Evolutionary conservation across 2,888 invertebrate genomes (phyloP), one percentile per base, ranked within the genome.

Genomic region (Chrysotoxum bicinctum): DNA sequence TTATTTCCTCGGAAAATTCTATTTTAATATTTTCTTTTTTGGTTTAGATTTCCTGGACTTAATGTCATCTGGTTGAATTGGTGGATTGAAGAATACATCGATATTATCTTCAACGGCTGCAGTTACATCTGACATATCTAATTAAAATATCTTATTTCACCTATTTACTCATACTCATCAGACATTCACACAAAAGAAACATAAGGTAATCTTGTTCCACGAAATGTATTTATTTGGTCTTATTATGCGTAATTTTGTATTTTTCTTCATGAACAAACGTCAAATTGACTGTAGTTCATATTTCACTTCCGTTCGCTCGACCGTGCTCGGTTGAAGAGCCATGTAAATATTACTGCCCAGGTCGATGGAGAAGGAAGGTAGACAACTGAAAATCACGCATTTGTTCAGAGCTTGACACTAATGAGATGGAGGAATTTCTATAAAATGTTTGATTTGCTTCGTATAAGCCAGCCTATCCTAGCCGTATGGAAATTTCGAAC

Each of bases 401-500:
- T 69, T 68, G 52, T 72, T 72, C 45, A 30, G 3, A 45, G 32
- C 70, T 76, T 81, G 81, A 81, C 81, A 76, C 66, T 81, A 81
- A 81, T 81, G 66, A 81, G 76, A 81, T 81, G 81, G 81, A 81
- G 45, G 81, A 81, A 81, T 81, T 76, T 58, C 70, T 72, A 64
- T 45, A 60, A 66, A 62, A 43, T 64, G 60, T 56, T n/a, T 32
- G 26, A 68, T 56, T 62, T n/a, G n/a, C n/a, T 68, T 58, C 21
- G 45, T 45, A 16, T 10, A 37, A 56, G 26, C n/a, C 12, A 48
- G 37, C 35, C n/a, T n/a, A 54, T 16, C 16, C 30, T 32, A 73
- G 50, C 21, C 50, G 60, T 50, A 50, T 80, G 66, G 66, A 74
- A 68, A 52, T 74, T 50, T 60, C 14, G 26, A 73, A 50, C 32